Percentiles rank a stretch among this genome's conserved stretches.
These are phyloP conservation scores for Poecilia wingei DNA, from an alignment of 2,797 vertebrate species.

Conservation along the genomic window DNA sequence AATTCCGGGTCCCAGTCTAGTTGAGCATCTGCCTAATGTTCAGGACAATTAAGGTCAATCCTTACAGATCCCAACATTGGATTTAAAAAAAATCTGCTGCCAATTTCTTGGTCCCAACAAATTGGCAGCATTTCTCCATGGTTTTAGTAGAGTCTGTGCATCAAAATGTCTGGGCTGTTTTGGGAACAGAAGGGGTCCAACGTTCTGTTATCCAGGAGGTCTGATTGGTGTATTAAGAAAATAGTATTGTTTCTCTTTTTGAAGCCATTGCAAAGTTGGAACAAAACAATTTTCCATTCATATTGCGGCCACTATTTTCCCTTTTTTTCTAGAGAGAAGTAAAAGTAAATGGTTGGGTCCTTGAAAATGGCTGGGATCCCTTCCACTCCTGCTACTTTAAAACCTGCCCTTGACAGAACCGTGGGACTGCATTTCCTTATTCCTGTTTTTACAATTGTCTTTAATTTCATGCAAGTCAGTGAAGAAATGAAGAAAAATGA, in stretches of 20 bases:
- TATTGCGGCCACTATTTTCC: neutral
- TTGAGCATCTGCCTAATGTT: neutral
- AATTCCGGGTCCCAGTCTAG: neutral
- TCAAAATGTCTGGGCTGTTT: neutral
- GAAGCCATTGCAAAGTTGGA: neutral
- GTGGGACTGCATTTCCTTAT: neutral
- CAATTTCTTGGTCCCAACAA: too few species aligned
- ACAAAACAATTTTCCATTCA: neutral
- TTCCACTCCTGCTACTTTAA: neutral
- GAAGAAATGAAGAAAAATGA: neutral
- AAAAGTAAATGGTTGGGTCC: neutral
- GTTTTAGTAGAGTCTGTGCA: neutral
- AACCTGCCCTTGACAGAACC: neutral
- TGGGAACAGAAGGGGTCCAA: neutral
- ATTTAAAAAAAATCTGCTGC: neutral
- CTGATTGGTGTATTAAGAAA: neutral
- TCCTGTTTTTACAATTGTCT: neutral
- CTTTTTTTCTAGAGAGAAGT: neutral
- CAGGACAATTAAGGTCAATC: neutral
- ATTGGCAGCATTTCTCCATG: too few species aligned
- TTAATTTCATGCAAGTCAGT: neutral
- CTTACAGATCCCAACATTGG: neutral
- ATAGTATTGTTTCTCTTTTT: neutral
- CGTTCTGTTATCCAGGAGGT: neutral
- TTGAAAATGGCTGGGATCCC: neutral